Conservation (phyloP, 2,797 vertebrate genomes). For the Sphenodon punctatus region DNA sequence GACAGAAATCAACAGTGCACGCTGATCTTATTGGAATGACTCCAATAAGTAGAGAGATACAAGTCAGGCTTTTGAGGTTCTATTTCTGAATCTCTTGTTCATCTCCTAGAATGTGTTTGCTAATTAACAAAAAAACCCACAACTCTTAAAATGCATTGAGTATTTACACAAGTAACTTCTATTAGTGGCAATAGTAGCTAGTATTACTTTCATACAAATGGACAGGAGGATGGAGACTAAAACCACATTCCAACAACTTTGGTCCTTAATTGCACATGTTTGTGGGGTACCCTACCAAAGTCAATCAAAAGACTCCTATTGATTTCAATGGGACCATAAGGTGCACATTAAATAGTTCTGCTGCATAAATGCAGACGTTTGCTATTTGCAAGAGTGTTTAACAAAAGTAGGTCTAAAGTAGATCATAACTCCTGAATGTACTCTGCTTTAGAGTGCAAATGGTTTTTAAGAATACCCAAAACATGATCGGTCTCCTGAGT, state of each 20-base stretch:
- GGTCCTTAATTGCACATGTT: background rate
- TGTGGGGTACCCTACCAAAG: slow-evolving; percentile 11
- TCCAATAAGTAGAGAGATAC: no score
- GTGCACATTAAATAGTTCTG: background rate
- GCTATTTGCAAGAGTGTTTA: slow-evolving; percentile 9
- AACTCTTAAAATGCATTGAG: background rate
- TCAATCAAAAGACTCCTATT: background rate
- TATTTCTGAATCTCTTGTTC: background rate
- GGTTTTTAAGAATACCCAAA: no score
- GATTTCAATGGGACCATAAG: background rate
- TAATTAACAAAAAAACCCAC: background rate
- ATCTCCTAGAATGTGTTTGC: background rate
- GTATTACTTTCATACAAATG: slow-evolving; percentile 39
- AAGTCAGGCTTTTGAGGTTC: slow-evolving; percentile 1
- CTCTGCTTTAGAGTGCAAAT: no score
- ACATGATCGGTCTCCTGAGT: no score
- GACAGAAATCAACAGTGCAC: slow-evolving; percentile 1
- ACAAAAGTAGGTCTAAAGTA: no score
- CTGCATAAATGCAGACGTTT: slow-evolving; percentile 22
- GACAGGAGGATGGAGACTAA: background rate
- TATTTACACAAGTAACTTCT: background rate
- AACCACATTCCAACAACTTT: background rate
- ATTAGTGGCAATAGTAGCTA: slow-evolving; percentile 9
- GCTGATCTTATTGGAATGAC: background rate
- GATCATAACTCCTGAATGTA: no score